These are phyloP conservation scores for Pygoscelis adeliae DNA, from an alignment of 2,113 vertebrate genomes.

Conservation along the genomic window DNA sequence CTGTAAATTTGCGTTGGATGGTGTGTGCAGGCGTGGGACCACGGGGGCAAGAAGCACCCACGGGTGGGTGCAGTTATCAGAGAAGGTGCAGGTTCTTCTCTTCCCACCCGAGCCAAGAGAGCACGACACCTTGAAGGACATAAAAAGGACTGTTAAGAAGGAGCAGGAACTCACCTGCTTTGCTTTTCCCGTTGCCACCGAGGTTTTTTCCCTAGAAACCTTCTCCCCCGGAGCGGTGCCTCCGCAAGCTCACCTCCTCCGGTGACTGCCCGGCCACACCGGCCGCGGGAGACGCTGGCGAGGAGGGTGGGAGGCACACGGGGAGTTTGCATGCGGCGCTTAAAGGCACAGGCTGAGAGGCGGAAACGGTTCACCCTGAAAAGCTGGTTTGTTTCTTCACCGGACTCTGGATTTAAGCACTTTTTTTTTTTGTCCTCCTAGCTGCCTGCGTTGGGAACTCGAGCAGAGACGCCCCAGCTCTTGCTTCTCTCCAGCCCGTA, in stretches of 20 bases:
- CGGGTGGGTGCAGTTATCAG: not conserved
- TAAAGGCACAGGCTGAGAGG: slow-evolving; percentile 26
- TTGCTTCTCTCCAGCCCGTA: not conserved
- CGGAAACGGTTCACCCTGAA: not conserved
- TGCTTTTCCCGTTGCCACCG: not conserved
- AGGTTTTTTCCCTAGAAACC: not conserved
- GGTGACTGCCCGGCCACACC: not conserved
- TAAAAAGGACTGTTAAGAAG: not conserved
- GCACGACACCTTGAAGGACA: not conserved
- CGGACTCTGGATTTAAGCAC: not conserved
- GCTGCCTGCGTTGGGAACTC: not conserved
- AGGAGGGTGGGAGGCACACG: not conserved
- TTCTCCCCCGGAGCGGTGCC: not conserved
- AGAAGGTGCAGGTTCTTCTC: not conserved
- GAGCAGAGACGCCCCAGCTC: not conserved
- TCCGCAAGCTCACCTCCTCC: not conserved
- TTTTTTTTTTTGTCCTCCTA: too few relatives aligned
- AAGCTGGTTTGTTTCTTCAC: not conserved
- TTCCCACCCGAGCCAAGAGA: not conserved
- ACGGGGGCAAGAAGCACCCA: not conserved
- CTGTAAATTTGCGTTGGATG: accelerated
- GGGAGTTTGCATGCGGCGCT: not conserved
- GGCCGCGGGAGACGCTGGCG: not conserved
- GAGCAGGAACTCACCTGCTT: slow-evolving; percentile 1
- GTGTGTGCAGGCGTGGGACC: not conserved